These are phyloP conservation scores for Psilopsiagon aurifrons DNA, from an alignment of 2,113 vertebrate genomes.

Conservation along the genomic window DNA sequence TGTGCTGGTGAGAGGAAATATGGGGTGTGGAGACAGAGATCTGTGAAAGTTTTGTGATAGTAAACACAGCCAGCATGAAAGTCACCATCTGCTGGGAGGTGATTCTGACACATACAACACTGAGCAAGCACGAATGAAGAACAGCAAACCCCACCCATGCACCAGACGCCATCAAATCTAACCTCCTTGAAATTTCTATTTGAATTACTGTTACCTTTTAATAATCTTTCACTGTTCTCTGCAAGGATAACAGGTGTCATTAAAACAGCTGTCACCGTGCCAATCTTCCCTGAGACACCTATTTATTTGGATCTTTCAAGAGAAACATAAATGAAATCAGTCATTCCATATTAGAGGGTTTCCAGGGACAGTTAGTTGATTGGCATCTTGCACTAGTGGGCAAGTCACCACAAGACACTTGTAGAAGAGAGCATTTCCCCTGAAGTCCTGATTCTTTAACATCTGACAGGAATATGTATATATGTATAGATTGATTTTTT, in stretches of 20 bases:
- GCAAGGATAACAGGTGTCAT: conserved; percentile 54
- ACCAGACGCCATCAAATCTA: neutral
- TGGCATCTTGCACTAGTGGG: conserved; percentile 40
- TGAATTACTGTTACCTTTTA: conserved; percentile 47
- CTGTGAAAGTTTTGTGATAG: neutral
- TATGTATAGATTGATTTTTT: conserved; percentile 9
- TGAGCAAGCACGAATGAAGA: neutral
- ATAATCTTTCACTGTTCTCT: conserved; percentile 48
- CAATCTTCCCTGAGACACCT: conserved; percentile 57
- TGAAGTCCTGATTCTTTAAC: conserved; percentile 28
- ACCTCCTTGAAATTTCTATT: conserved; percentile 38
- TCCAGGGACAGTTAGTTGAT: conserved; percentile 54
- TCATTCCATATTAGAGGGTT: conserved; percentile 52
- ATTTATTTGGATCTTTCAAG: conserved; percentile 65
- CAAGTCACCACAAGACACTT: conserved; percentile 39
- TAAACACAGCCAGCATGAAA: conserved; percentile 25
- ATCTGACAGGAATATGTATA: conserved; percentile 45
- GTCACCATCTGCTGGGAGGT: conserved; percentile 23
- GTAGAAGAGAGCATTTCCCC: conserved; percentile 31
- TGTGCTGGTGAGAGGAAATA: neutral
- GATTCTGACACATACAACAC: neutral
- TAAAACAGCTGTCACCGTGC: conserved; percentile 42
- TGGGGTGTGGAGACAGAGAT: neutral
- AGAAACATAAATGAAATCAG: conserved; percentile 68
- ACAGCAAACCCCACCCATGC: neutral